phyloP scores from a whole-genome alignment of 2,113 vertebrate species.

The Lipophrys pholis region DNA sequence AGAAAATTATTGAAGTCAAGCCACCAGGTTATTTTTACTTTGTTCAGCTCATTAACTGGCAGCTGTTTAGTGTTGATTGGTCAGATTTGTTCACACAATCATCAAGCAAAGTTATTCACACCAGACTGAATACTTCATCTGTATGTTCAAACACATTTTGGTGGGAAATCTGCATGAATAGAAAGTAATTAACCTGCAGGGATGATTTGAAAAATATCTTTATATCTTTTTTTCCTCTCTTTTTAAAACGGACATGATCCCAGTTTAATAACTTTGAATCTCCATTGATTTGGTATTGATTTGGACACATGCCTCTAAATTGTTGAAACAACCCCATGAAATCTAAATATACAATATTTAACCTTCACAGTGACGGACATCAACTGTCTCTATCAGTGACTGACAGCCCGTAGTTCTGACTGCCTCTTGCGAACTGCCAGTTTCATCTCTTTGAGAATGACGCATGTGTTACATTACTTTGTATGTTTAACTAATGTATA shows the following conservation, averaged over 20 bases:
- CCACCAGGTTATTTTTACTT: not conserved
- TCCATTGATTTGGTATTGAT: conserved; percentile 11
- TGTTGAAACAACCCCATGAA: conserved; percentile 6
- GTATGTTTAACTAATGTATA: conserved; percentile 31
- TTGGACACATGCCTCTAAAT: not conserved
- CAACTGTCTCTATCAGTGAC: not conserved
- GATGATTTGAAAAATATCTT: not conserved
- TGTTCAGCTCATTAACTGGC: too few relatives aligned
- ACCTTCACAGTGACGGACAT: not conserved
- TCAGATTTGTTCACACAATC: too few relatives aligned
- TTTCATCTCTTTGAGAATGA: conserved; percentile 1
- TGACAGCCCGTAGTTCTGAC: not conserved
- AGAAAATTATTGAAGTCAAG: not conserved
- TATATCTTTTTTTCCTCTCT: not conserved
- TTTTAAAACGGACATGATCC: not conserved
- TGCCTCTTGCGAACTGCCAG: not conserved
- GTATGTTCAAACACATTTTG: not conserved
- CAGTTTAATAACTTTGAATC: conserved; percentile 6
- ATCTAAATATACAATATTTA: conserved; percentile 7
- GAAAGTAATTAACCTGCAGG: not conserved
- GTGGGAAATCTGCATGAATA: too few relatives aligned
- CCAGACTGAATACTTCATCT: not conserved
- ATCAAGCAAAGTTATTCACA: not conserved
- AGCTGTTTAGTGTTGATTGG: too few relatives aligned
- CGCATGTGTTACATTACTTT: not conserved